A percentile compares a stretch with the other conserved stretches of the same genome.
Conservation (phyloP, 2,797 vertebrate genomes). For the Peromyscus aztecus region DNA sequence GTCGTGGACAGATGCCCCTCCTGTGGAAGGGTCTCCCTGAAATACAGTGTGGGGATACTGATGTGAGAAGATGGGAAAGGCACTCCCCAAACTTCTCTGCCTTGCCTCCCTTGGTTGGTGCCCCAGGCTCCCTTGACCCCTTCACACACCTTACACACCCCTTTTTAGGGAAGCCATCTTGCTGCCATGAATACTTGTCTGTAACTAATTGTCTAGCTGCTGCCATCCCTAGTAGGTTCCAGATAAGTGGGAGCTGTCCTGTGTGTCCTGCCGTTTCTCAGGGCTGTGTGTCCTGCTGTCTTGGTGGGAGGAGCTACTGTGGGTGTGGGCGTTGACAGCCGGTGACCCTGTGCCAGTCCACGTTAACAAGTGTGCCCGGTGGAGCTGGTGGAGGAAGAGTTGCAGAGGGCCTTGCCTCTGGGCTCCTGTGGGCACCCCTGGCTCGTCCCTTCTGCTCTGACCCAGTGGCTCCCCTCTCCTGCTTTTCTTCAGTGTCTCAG, state of each 20-base stretch:
- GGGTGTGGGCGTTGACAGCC: fast-evolving
- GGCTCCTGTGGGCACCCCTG: neutral
- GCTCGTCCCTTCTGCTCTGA: neutral
- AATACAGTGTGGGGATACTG: fast-evolving
- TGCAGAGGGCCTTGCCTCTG: neutral
- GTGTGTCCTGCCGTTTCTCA: neutral
- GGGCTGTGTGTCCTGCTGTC: neutral
- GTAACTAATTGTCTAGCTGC: neutral
- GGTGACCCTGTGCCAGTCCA: neutral
- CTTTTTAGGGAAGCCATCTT: neutral
- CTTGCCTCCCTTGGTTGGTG: neutral
- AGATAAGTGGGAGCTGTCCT: fast-evolving
- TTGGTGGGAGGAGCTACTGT: neutral
- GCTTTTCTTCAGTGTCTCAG: neutral
- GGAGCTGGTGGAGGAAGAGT: neutral
- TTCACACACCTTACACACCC: neutral
- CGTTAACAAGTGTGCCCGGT: fast-evolving
- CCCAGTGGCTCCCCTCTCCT: fast-evolving
- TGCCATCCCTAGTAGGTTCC: neutral
- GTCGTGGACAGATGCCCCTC: fast-evolving
- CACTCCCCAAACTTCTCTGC: neutral
- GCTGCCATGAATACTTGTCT: neutral
- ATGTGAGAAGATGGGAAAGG: neutral
- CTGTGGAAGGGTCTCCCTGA: neutral
- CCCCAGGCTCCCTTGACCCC: fast-evolving